Base-by-base conservation (phyloP, 2,113 vertebrate genomes). In the Nycticorax nycticorax region DNA sequence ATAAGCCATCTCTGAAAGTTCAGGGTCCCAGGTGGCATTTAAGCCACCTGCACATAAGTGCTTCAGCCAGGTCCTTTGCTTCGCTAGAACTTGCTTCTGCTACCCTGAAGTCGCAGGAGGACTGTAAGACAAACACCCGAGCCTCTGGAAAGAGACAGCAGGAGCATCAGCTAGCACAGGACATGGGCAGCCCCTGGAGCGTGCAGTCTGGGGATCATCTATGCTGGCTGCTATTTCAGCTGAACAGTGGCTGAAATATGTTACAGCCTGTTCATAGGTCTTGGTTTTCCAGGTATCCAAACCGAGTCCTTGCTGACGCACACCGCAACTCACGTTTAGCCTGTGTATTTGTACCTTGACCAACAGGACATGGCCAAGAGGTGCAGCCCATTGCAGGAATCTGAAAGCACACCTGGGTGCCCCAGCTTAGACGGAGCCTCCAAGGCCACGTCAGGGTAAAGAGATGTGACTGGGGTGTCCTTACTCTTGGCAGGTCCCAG, bases 201-300 rank as follows among this genome's bases (percentile, higher is more conserved):
- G 20, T 55, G 52, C 68, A 55, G 24, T 1, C 39, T 16, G 32
- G 8, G 60, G 26, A 19, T 33, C 21, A 47, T 30, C 45, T 71
- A 10, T 37, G 47, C 48, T 7, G 18, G 30, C n/a, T 53, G 26
- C 11, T 47, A 5, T 52, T 74, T 45, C 53, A 59, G 68, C 37
- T 48, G 37, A 64, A 53, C 5, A 26, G 67, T 22, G 62, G 37
- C 50, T 66, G 72, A 60, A 67, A 37, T 19, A 13, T 0, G 0
- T n/a, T 48, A 26, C 9, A 39, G 33, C 1, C 0, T 74, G 47
- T 57, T 32, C 16, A 5, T 3, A 19, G 27, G 18, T 16, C 56
- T 71, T n/a, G 19, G 50, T 26, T 80, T 50, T 48, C 48, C 41
- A n/a, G 30, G 21, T 23, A 33, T 24, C 28, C 67, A 62, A 74